Evolutionary conservation across 2,797 vertebrate genomes (phyloP).

Genomic region (Hafferia zeledoni): DNA sequence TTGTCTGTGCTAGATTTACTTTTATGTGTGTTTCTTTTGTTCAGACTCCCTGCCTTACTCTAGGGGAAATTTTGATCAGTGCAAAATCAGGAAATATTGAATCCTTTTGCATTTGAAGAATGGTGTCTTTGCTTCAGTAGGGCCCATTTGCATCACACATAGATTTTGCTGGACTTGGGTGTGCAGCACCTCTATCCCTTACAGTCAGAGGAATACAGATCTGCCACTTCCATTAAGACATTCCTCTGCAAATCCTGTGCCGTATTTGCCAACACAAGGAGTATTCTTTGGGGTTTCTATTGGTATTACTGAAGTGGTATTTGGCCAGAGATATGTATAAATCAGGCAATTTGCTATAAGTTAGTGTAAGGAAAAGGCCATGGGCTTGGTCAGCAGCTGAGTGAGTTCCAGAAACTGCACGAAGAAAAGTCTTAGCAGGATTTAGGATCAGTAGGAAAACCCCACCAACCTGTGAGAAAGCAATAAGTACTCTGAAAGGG

Average conservation of each 20-base stretch:
- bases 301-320: not conserved
- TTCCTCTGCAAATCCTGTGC: not conserved
- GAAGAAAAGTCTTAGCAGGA: not conserved
- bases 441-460: not conserved
- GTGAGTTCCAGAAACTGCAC: not conserved
- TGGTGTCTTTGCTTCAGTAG: not conserved
- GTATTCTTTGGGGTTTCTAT: not conserved
- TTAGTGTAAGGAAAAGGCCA: not conserved
- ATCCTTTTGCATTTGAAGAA: conserved; percentile 28
- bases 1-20: conserved; percentile 34
- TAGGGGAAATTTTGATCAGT: conserved; percentile 36
- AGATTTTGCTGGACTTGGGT: not conserved
- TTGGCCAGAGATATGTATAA: not conserved
- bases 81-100: conserved; percentile 2
- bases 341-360: not conserved
- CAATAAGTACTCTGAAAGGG: not conserved
- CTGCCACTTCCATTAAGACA: not conserved
- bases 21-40: conserved; percentile 47
- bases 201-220: not conserved
- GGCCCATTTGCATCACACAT: not conserved
- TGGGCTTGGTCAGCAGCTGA: not conserved
- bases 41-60: conserved; percentile 27
- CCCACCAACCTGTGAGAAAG: not conserved
- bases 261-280: not conserved
- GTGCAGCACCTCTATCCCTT: not conserved